Evolutionary conservation across 2,113 vertebrate genomes (phyloP).

Genomic region (Campylomormyrus tamandua): DNA sequence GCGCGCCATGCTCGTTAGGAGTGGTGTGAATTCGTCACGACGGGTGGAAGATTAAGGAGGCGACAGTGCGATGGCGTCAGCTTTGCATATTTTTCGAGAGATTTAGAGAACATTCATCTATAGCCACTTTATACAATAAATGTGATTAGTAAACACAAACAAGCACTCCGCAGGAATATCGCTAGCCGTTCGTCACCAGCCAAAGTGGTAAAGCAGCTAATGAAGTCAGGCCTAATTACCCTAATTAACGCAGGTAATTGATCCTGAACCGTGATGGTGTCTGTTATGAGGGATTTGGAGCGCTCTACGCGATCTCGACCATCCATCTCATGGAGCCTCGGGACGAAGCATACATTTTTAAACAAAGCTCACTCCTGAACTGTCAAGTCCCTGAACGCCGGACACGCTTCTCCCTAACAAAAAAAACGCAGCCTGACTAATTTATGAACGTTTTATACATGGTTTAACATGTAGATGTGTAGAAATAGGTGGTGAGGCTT

Average conservation of each 20-base stretch:
- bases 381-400: not conserved
- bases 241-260: slow-evolving; percentile 10
- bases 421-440: not conserved
- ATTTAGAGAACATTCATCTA: not conserved
- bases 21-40: not conserved
- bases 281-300: not conserved
- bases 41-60: not conserved
- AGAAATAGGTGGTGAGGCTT: not conserved
- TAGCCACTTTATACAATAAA: not conserved
- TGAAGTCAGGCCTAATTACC: not conserved
- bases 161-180: not conserved
- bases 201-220: slow-evolving; percentile 7
- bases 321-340: not conserved
- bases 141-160: slow-evolving; percentile 15
- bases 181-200: not conserved
- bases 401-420: not conserved
- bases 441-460: not conserved
- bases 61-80: not conserved
- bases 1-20: not conserved
- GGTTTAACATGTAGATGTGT: not conserved
- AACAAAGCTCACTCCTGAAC: not conserved
- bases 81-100: not conserved
- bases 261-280: not conserved
- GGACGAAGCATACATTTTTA: not conserved
- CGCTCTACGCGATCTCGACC: not conserved